Evolutionary conservation across 2,888 invertebrate species (phyloP), one percentile per base, ranked within the genome.

Genomic region (Plagodis dolabraria): DNA sequence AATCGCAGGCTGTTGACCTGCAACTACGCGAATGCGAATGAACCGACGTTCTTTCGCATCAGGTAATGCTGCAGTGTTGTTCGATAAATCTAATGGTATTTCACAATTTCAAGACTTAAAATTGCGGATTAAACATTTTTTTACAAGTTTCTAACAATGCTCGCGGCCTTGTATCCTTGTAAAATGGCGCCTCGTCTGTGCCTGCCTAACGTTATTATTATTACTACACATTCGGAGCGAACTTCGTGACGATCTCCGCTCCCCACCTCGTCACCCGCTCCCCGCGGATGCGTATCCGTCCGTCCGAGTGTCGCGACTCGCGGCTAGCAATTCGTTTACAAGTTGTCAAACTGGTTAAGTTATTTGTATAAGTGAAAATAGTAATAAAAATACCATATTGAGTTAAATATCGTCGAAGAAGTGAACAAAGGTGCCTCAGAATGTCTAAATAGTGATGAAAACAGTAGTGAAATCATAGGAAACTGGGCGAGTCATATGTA

Each of bases 331-430:
- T 81, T 78, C 86, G 86, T 89, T 89, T 88, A 89, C 91, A 86
- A 91, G 86, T 90, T 92, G 92, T 92, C 92, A 92, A 92, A 92
- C 86, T 85, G 82, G 89, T 90, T 91, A 92, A 90, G 91, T 92
- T 92, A 92, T 91, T 84, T 81, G 63, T 71, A 77, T 78, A 72
- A 77, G 79, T 82, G 74, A 77, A 85, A 84, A 80, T 82, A 75
- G 73, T 76, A 7, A 5, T 74, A 71, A 77, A 73, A 77, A 75
- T 74, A 74, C 75, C 71, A 70, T 72, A 86, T 80, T 78, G 72
- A 66, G 61, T 68, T 68, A 72, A 70, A 68, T 74, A 74, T 72
- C 67, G 74, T 68, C 73, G 86, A 81, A 83, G 73, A 75, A 75
- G 87, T 89, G 75, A 86, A 84, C 86, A 71, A 75, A 63, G 38